Conservation (phyloP, 2,113 vertebrate species). For the Malurus melanocephalus region DNA sequence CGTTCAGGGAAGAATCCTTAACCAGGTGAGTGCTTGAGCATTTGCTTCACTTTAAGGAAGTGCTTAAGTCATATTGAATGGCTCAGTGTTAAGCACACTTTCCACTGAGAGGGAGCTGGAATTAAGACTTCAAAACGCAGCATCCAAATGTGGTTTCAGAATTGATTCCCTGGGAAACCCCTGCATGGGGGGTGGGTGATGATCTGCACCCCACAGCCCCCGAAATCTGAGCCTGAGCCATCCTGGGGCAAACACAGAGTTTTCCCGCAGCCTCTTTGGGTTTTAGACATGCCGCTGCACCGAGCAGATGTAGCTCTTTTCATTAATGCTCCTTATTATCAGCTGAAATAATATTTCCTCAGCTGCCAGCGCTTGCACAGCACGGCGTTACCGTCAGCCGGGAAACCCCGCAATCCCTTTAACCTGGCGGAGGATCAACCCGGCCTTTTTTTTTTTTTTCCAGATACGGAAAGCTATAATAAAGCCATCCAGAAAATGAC, state of each 20-base stretch:
- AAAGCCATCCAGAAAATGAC: conserved; percentile 75
- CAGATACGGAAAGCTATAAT: conserved; percentile 57
- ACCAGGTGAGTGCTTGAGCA: conserved; percentile 30
- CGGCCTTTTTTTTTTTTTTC: background rate
- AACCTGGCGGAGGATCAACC: conserved; percentile 26
- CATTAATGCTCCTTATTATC: conserved; percentile 19
- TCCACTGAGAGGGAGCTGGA: background rate
- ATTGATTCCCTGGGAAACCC: background rate
- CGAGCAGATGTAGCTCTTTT: background rate
- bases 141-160: background rate
- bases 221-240: background rate
- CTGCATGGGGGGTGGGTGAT: fast-evolving
- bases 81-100: background rate
- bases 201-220: background rate
- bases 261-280: background rate
- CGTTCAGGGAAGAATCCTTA: background rate
- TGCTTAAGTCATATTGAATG: background rate
- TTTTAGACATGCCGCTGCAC: background rate
- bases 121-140: background rate
- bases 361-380: conserved; percentile 1
- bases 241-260: fast-evolving
- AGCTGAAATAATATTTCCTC: conserved; percentile 34
- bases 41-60: background rate
- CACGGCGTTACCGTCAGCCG: background rate
- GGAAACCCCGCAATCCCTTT: conserved; percentile 51